Evolutionary conservation across 2,113 vertebrate species (phyloP).

Genomic region (Mastomys natalensis): DNA sequence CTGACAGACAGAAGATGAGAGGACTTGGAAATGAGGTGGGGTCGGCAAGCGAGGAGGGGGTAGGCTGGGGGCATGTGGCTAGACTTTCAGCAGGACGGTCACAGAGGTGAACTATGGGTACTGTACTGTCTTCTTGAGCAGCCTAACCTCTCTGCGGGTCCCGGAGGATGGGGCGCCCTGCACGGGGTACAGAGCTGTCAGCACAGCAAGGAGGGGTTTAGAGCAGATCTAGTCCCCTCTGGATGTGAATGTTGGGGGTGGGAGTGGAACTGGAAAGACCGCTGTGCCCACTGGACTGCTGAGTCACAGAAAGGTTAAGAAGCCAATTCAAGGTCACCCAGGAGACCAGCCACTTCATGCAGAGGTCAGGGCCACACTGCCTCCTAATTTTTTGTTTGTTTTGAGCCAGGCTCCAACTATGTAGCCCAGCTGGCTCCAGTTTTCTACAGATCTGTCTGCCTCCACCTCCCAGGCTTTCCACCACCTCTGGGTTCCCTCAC

Average conservation of each 20-base stretch:
- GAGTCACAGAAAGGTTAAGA: not conserved
- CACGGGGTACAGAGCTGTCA: no score
- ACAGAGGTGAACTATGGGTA: no score
- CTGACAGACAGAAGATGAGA: no score
- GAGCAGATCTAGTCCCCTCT: not conserved
- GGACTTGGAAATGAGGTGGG: not conserved
- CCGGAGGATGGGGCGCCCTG: no score
- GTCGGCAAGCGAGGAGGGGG: rapidly evolving
- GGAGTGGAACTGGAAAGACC: not conserved
- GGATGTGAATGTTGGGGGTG: not conserved
- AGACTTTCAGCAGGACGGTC: no score
- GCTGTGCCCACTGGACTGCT: not conserved
- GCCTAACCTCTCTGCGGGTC: no score
- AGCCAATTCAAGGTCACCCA: not conserved
- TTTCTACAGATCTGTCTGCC: not conserved
- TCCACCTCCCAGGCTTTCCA: not conserved
- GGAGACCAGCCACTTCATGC: not conserved
- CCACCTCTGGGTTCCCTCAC: no score
- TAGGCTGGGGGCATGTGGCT: no score
- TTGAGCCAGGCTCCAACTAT: not conserved
- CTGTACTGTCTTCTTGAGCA: no score
- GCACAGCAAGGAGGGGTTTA: rapidly evolving
- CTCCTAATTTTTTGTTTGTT: not conserved
- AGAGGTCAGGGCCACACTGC: not conserved
- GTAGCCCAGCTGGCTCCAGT: not conserved